phyloP scores from a whole-genome alignment of 2,888 invertebrate species.

The Tortrix viridana region DNA sequence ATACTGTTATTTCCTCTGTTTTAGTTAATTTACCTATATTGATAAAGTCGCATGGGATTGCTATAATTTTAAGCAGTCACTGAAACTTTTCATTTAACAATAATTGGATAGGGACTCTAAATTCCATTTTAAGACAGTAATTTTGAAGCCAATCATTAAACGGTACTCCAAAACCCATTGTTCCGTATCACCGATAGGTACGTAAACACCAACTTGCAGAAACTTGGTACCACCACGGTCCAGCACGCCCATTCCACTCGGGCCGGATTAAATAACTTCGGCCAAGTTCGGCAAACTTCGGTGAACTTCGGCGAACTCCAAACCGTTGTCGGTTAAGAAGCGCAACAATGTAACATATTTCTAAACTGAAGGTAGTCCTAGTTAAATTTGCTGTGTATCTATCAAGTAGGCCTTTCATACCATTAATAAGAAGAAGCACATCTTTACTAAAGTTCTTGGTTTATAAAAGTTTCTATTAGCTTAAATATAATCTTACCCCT shows the following conservation, averaged over 20 bases:
- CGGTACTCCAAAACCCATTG: constrained; percentile 1
- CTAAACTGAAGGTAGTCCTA: constrained; percentile 2
- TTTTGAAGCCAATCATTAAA: neutral
- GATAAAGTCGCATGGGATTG: too few relatives aligned
- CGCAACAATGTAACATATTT: constrained; percentile 53
- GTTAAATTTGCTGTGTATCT: neutral
- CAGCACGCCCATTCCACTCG: constrained; percentile 50
- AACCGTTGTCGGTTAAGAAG: constrained; percentile 44
- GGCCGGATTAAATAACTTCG: constrained; percentile 54
- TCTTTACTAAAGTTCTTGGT: too few relatives aligned
- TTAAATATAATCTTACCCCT: too few relatives aligned
- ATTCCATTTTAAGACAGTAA: too few relatives aligned
- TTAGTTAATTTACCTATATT: too few relatives aligned
- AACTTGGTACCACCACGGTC: constrained; percentile 52
- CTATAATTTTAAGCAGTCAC: too few relatives aligned
- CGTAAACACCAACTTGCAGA: constrained; percentile 44
- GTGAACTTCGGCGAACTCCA: constrained; percentile 49
- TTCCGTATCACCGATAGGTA: constrained; percentile 2
- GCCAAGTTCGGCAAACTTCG: constrained; percentile 25
- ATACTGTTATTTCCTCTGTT: too few relatives aligned
- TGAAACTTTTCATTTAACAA: too few relatives aligned
- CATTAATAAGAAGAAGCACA: too few relatives aligned
- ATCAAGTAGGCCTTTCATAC: too few relatives aligned
- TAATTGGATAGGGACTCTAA: too few relatives aligned
- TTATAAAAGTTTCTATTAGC: too few relatives aligned